Evolutionary conservation across 1,140 invertebrate genomes (phyloP), one percentile per base, ranked within the genome.

Genomic region (Macrotrachela quadricornifera): DNA sequence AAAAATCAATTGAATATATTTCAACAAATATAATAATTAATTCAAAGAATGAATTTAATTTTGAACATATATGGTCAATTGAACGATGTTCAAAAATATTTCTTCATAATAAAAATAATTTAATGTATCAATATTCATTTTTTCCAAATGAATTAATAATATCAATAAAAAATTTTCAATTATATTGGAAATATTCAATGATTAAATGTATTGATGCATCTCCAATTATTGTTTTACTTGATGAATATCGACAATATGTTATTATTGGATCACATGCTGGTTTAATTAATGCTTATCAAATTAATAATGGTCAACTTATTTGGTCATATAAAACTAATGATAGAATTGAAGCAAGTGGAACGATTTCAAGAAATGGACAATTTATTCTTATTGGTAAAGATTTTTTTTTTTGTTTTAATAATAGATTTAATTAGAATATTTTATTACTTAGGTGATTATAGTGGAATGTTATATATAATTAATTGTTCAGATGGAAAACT

Each of bases 121-220:
- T 8, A 4, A 30, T 30, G 21, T 30, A 4, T 4, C 8, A 2
- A 2, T 30, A 30, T 30, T 30, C 21, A 30, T 30, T 4, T 30
- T 30, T 30, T 30, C 21, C 21, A 4, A 8, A 30, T 4, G 21
- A 30, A 30, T 30, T 8, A 30, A 30, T 8, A 30, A 4, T 30
- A 4, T 30, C 21, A 2, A 30, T 8, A 8, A 30, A 30, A 30
- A 4, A 2, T 4, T 30, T 30, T 2, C 2, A 4, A 30, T 30
- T 30, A 30, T 30, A 2, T 30, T 78, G 75, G 73, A 69, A 67
- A 40, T 74, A 70, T 61, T 63, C 80, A 64, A 71, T 78, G 41
- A 64, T 72, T 54, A 80, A 79, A 63, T 81, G 79, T 68, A 71
- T 81, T 30, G 79, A 81, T 71, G 75, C 77, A 45, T 76, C 77